These are phyloP conservation scores for Chitala chitala DNA, from an alignment of 2,113 vertebrate genomes.

Conservation along the genomic window DNA sequence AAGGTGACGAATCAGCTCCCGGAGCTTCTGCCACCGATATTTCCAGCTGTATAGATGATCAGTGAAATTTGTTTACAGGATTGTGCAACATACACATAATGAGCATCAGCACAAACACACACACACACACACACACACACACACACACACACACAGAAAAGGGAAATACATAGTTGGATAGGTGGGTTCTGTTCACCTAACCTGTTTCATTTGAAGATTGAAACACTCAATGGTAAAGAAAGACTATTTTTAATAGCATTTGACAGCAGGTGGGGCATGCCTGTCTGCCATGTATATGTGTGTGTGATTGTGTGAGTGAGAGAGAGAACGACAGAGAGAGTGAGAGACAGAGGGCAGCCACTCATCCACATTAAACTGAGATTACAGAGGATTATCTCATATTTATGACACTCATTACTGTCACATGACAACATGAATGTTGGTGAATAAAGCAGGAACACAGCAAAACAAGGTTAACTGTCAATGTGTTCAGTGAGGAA, in stretches of 20 bases:
- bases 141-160: not conserved
- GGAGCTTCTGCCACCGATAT: slow-evolving; percentile 42
- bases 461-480: too few relatives aligned
- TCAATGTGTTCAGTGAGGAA: too few relatives aligned
- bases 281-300: not conserved
- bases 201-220: not conserved
- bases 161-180: not conserved
- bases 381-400: too few relatives aligned
- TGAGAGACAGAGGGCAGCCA: not conserved
- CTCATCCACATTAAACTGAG: too few relatives aligned
- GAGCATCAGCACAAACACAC: not conserved
- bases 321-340: not conserved
- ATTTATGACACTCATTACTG: too few relatives aligned
- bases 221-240: slow-evolving; percentile 25
- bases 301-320: not conserved
- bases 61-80: not conserved
- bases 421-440: too few relatives aligned
- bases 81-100: not conserved
- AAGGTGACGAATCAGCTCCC: slow-evolving; percentile 32
- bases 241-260: too few relatives aligned
- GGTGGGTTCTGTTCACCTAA: not conserved
- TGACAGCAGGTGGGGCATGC: too few relatives aligned
- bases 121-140: not conserved
- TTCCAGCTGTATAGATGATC: slow-evolving; percentile 39
- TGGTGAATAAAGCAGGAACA: too few relatives aligned